Evolutionary conservation across 2,888 invertebrate genomes (phyloP), one percentile per base, ranked within the genome.

Genomic region (Microplitis manilae): DNA sequence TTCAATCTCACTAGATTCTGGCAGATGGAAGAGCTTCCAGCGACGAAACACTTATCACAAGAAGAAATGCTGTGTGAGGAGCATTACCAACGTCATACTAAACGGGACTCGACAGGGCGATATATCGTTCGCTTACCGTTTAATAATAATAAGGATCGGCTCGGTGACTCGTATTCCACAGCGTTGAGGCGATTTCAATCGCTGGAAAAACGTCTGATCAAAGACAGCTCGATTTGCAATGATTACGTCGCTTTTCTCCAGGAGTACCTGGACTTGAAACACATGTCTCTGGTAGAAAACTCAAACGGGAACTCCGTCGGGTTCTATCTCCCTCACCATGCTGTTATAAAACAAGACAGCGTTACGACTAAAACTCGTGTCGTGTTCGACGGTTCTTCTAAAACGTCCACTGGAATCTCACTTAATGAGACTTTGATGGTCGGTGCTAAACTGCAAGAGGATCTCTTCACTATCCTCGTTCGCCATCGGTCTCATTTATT

Each of bases 361-460:
- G 61, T 73, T 13, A 85, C 84, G 2, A 83, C 81, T 2, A 83
- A 80, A 67, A 40, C 82, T 2, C 73, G 82, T 20, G 79, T 81
- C 7, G 82, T 81, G 20, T 83, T 83, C 74, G 79, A 83, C 64
- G 82, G 79, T 17, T 81, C 82, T 30, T 79, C 81, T 2, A 80
- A 81, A 71, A 72, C 77, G 7, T 17, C 15, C 8, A 69, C 74
- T 0, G 80, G 80, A 0, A 4, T 75, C 0, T 86, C 86, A 2
- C 75, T 86, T 0, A 87, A 87, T 70, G 82, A 85, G 0, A 38
- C 71, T 0, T 77, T 86, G 60, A 71, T 81, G 65, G 77, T 81
- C 15, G 87, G 86, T 0, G 85, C 86, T 0, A 78, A 76, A 0
- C 70, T 86, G 1, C 85, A 86, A 68, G 78, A 81, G 7, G 82